Conservation (phyloP, 2,888 invertebrate genomes). For the Nematopogon swammerdamellus region DNA sequence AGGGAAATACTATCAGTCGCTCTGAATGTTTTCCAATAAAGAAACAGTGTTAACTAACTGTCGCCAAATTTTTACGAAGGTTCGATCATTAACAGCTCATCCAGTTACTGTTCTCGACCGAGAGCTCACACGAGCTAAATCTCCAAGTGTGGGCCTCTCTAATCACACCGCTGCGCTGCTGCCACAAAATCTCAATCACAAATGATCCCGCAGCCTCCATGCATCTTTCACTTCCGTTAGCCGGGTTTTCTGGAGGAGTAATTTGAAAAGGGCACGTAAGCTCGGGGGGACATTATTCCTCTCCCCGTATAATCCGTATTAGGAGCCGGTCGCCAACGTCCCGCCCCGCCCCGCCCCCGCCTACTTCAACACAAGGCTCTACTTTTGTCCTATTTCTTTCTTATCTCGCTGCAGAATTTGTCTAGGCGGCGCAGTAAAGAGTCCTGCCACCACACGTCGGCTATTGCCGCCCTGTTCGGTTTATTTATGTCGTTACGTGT, state of each 20-base stretch:
- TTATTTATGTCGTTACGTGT: too few species aligned
- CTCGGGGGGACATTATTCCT: conserved; percentile 24
- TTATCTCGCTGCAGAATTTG: conserved; percentile 50
- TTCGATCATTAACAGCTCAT: too few species aligned
- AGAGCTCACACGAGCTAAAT: too few species aligned
- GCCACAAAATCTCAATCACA: neutral
- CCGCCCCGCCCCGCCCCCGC: too few species aligned
- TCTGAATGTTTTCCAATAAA: too few species aligned
- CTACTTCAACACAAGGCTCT: conserved; percentile 7
- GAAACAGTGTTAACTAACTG: too few species aligned
- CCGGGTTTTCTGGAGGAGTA: neutral
- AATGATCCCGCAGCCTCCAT: neutral
- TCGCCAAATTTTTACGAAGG: too few species aligned
- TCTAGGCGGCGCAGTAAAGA: conserved; percentile 48
- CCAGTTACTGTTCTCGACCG: too few species aligned
- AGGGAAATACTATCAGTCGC: too few species aligned
- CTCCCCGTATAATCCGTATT: conserved; percentile 33
- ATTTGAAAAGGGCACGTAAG: conserved; percentile 1
- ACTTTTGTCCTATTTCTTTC: conserved; percentile 45
- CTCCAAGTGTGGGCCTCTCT: too few species aligned
- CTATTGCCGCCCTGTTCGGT: too few species aligned
- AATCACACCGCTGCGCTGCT: too few species aligned
- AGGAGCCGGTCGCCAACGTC: conserved; percentile 26
- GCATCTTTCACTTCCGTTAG: neutral
- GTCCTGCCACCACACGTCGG: conserved; percentile 13